A percentile compares a stretch with the other conserved stretches of the same genome.
phyloP scores from a whole-genome alignment of 1,140 invertebrate species.

The Drosophila lacteicornis region DNA sequence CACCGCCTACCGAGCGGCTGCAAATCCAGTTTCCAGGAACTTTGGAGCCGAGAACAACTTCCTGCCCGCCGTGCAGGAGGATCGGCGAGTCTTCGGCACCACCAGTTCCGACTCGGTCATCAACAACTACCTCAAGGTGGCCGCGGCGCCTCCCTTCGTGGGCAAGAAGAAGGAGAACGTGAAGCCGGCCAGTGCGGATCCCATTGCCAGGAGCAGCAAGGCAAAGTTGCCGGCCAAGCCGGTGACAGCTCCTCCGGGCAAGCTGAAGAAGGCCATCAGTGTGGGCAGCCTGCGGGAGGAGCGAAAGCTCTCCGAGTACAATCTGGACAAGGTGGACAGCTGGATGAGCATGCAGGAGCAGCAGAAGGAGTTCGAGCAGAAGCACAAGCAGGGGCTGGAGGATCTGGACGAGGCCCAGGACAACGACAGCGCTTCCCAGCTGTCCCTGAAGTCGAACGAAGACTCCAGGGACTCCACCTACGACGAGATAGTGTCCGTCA shows the following conservation, averaged over 20 bases:
- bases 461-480: slow-evolving; percentile 80
- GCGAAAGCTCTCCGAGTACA: slow-evolving; percentile 79
- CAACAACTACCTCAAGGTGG: slow-evolving; percentile 76
- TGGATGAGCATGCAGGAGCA: slow-evolving; percentile 83
- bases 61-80: slow-evolving; percentile 55
- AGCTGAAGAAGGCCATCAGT: slow-evolving; percentile 72
- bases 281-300: slow-evolving; percentile 73
- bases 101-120: slow-evolving; percentile 70
- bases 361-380: slow-evolving; percentile 62
- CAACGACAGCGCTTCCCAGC: slow-evolving; percentile 64
- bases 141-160: slow-evolving; percentile 56
- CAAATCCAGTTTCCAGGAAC: slow-evolving; percentile 41
- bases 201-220: slow-evolving; percentile 17
- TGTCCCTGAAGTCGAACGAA: slow-evolving; percentile 73
- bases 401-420: slow-evolving; percentile 55
- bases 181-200: slow-evolving; percentile 58
- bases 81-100: slow-evolving; percentile 23
- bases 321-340: slow-evolving; percentile 83
- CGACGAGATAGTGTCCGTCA: slow-evolving; percentile 82
- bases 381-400: slow-evolving; percentile 59
- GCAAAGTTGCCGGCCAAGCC: slow-evolving; percentile 20
- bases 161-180: slow-evolving; percentile 81
- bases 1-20: slow-evolving; percentile 3
- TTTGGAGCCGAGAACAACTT: slow-evolving; percentile 70
- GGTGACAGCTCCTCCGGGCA: slow-evolving; percentile 16